Base-by-base conservation (phyloP, 1,140 invertebrate genomes). In the Heliothis virescens region DNA sequence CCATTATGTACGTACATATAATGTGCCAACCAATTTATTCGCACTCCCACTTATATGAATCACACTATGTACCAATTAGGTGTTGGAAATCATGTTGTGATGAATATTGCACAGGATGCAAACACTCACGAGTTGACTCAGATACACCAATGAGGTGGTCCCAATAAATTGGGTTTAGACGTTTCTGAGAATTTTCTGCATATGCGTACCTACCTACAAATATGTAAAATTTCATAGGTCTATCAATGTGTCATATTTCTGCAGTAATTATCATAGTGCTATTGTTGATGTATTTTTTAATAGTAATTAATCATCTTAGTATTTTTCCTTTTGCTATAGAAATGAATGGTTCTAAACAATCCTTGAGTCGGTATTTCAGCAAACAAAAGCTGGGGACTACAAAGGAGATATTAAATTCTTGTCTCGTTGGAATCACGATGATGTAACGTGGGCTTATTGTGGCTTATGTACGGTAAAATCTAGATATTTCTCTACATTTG, bases 331-430 rank as follows among this genome's bases (percentile, higher is more conserved):
- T 18, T 57, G 16, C 55, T 57, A 57, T 57, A 15, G 9, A 18
- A 57, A 67, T 69, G 18, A 12, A 41, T 47, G 13, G n/a, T 71
- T 29, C 18, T 48, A 15, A 62, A 62, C 72, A 50, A 60, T 60
- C 34, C 55, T 7, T 60, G 3, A 53, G 48, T 65, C 12, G 48
- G 59, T 12, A 63, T 76, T 76, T 65, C 47, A n/a, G 16, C 53
- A 71, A 84, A 84, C 82, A 84, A 88, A 85, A 84, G 83, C 74
- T 69, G 74, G 76, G 86, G 79, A 87, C 86, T 18, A 76, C 74
- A 76, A 85, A 79, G 60, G 69, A 60, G 79, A 89, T 92, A 92
- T 92, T 91, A 92, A 92, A 92, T 92, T 92, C 89, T 87, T 81
- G 18, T 13, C 59, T 72, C 77, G 76, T 75, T 73, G 48, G 89